These are phyloP conservation scores for Plebejus melissa DNA, from an alignment of 2,888 invertebrate species.

Conservation along the genomic window DNA sequence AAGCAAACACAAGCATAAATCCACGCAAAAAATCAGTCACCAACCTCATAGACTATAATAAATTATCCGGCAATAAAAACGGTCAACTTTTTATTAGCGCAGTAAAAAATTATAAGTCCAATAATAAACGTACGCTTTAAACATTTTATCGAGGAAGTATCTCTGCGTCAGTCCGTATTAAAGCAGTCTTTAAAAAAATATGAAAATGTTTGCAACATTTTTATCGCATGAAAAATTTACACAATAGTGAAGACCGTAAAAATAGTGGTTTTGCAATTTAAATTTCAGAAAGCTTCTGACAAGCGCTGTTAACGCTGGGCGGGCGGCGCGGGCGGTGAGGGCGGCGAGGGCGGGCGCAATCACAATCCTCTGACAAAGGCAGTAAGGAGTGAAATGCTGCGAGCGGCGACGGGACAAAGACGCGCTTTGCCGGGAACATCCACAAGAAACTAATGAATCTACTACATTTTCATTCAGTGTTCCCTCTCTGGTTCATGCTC, in stretches of 20 bases:
- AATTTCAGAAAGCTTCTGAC: constrained; percentile 38
- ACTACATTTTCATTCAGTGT: constrained; percentile 15
- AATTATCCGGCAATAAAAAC: constrained; percentile 6
- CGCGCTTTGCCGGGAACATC: constrained; percentile 42
- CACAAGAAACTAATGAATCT: constrained; percentile 18
- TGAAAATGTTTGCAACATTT: constrained; percentile 21
- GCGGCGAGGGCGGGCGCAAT: constrained; percentile 46
- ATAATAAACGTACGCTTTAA: constrained; percentile 7
- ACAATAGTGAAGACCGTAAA: constrained; percentile 1
- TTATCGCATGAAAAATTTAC: constrained; percentile 26
- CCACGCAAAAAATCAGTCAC: constrained; percentile 1
- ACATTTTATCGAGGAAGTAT: constrained; percentile 6
- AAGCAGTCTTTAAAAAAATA: constrained; percentile 11
- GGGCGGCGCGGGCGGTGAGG: constrained; percentile 40
- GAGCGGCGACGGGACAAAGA: constrained; percentile 56
- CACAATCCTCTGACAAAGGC: constrained; percentile 54
- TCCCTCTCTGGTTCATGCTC: constrained; percentile 1
- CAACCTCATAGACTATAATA: constrained; percentile 4
- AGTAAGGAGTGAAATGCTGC: constrained; percentile 50
- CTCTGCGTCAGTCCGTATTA: neutral
- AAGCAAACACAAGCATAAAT: neutral
- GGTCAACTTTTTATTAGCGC: constrained; percentile 13
- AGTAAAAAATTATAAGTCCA: constrained; percentile 1
- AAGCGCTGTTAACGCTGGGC: constrained; percentile 38
- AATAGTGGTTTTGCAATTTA: constrained; percentile 37